A percentile compares a stretch with the other conserved stretches of the same genome.
These are phyloP conservation scores for Mobula hypostoma DNA, from an alignment of 2,113 vertebrate species.

Conservation along the genomic window DNA sequence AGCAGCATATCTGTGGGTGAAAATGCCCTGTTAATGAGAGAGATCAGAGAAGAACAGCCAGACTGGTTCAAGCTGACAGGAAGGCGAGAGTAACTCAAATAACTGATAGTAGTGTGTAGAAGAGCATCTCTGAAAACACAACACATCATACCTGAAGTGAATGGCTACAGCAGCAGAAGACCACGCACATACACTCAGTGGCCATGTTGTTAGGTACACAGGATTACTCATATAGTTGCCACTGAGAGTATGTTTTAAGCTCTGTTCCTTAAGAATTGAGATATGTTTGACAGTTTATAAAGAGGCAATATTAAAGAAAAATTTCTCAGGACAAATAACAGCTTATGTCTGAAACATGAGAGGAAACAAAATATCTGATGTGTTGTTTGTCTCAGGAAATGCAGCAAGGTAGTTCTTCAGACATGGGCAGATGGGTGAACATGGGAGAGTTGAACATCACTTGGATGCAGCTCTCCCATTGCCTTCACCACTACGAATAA, in stretches of 20 bases:
- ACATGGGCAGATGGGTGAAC: not conserved
- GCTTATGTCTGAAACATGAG: not conserved
- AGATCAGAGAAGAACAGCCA: no score
- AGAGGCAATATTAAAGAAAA: not conserved
- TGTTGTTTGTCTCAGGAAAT: not conserved
- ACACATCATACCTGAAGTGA: no score
- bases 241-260: not conserved
- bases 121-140: no score
- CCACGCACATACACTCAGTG: no score
- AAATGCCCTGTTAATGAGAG: no score
- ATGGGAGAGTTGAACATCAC: not conserved
- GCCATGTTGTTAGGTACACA: no score
- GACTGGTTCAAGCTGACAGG: no score
- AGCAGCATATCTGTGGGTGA: no score
- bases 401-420: not conserved
- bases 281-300: not conserved
- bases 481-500: not conserved
- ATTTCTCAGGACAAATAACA: not conserved
- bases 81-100: no score
- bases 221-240: no score
- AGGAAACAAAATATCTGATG: not conserved
- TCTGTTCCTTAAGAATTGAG: not conserved
- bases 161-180: no score
- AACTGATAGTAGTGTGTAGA: no score
- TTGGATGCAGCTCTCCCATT: not conserved